phyloP scores from a whole-genome alignment of 2,888 invertebrate genomes.

The Drosophila multiciliata region DNA sequence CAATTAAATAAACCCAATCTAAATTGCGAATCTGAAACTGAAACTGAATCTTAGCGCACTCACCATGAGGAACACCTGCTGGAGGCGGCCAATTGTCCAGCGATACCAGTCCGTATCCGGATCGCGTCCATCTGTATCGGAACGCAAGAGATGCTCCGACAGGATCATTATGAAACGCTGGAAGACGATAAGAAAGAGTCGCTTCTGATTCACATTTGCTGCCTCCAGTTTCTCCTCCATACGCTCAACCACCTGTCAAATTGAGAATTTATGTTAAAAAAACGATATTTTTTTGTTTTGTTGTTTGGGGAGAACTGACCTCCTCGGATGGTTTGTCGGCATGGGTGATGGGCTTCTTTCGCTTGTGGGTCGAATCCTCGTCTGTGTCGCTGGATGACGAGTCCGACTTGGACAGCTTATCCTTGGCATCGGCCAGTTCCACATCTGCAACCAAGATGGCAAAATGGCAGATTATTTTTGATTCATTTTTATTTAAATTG shows the following conservation, averaged over 20 bases:
- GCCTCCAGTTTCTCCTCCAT: constrained; percentile 98
- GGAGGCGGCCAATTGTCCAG: constrained; percentile 97
- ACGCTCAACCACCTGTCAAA: constrained; percentile 91
- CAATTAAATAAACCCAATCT: background rate
- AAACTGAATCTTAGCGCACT: constrained; percentile 72
- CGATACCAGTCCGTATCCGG: constrained; percentile 98
- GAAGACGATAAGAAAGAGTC: constrained; percentile 97
- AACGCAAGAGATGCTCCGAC: constrained; percentile 96
- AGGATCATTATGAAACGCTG: constrained; percentile 99
- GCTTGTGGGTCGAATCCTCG: constrained; percentile 87
- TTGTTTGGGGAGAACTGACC: constrained; percentile 80
- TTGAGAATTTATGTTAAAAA: background rate
- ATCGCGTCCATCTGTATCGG: constrained; percentile 96
- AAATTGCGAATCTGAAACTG: background rate
- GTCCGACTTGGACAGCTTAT: constrained; percentile 93
- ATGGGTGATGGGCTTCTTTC: constrained; percentile 84
- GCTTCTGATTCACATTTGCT: constrained; percentile 98
- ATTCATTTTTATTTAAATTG: background rate
- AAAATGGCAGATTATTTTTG: too few species aligned
- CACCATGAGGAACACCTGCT: constrained; percentile 97
- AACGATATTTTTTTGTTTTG: rapidly evolving
- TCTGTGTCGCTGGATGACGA: constrained; percentile 93
- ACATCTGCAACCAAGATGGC: constrained; percentile 85
- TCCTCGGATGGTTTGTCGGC: constrained; percentile 88
- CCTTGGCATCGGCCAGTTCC: constrained; percentile 93